phyloP scores from a whole-genome alignment of 1,140 invertebrate species.

The Gonatopus flavifemur region DNA sequence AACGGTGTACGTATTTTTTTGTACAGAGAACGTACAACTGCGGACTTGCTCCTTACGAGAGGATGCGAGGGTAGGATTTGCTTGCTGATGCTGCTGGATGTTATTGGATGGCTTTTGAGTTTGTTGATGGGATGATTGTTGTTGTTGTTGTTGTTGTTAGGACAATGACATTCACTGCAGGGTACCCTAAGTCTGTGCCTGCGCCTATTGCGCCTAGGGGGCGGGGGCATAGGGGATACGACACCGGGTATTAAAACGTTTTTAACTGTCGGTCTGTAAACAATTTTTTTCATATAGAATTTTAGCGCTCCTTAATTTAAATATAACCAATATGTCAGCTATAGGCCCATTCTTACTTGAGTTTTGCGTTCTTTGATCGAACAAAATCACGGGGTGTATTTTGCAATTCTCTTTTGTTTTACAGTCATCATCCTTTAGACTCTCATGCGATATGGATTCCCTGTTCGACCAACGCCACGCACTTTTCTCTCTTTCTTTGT shows the following conservation, averaged over 20 bases:
- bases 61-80: slow-evolving; percentile 51
- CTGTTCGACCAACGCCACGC: slow-evolving; percentile 45
- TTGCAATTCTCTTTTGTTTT: slow-evolving; percentile 2
- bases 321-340: slow-evolving; percentile 13
- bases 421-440: neutral
- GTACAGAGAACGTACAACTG: slow-evolving; percentile 58
- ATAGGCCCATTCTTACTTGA: slow-evolving; percentile 21
- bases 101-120: slow-evolving; percentile 26
- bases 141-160: slow-evolving; percentile 33
- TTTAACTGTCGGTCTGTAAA: slow-evolving; percentile 60
- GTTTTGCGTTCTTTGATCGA: slow-evolving; percentile 2
- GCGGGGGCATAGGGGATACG: slow-evolving; percentile 53
- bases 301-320: slow-evolving; percentile 39
- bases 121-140: slow-evolving; percentile 25
- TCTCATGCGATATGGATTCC: slow-evolving; percentile 14
- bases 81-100: slow-evolving; percentile 47
- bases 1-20: slow-evolving; percentile 55
- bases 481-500: slow-evolving; percentile 34
- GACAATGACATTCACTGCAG: slow-evolving; percentile 57
- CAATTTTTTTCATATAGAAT: slow-evolving; percentile 54
- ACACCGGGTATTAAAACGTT: slow-evolving; percentile 59
- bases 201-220: slow-evolving; percentile 58
- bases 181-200: slow-evolving; percentile 58
- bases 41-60: slow-evolving; percentile 60
- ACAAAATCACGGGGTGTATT: no score